Percentiles rank a stretch among this genome's conserved stretches.
phyloP scores from a whole-genome alignment of 2,797 vertebrate species.

The Melanotaenia trifasciata region DNA sequence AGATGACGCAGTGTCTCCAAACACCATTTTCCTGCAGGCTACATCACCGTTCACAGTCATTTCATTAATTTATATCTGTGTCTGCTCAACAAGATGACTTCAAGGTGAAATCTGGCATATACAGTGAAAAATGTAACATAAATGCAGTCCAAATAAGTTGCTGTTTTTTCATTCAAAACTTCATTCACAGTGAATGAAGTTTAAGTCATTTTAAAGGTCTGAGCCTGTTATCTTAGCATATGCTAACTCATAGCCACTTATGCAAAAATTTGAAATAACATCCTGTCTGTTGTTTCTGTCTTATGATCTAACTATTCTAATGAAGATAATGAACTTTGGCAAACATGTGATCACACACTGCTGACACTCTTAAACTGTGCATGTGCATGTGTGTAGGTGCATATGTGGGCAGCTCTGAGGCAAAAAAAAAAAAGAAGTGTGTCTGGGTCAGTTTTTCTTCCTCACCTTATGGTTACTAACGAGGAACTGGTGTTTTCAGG shows the following conservation, averaged over 20 bases:
- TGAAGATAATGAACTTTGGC: conserved; percentile 68
- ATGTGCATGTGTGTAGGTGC: conserved; percentile 2
- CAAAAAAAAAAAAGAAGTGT: conserved; percentile 7
- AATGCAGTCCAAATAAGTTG: not conserved
- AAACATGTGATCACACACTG: conserved; percentile 69
- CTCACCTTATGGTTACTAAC: conserved; percentile 53
- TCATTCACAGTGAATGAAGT: not conserved
- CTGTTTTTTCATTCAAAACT: not conserved
- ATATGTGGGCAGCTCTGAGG: not conserved
- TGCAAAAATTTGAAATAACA: conserved; percentile 14
- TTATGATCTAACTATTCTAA: conserved; percentile 22
- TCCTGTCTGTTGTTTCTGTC: conserved; percentile 2
- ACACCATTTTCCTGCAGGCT: not conserved
- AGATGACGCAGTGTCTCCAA: too few relatives aligned
- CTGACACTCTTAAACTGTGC: conserved; percentile 49
- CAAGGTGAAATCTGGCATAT: not conserved
- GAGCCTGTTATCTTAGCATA: not conserved
- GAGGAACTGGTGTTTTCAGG: conserved; percentile 67
- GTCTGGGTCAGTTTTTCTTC: conserved; percentile 27
- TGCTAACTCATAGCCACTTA: not conserved
- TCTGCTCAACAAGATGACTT: conserved; percentile 4
- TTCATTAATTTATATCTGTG: conserved; percentile 5
- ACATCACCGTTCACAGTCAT: not conserved
- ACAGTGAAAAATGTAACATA: not conserved
- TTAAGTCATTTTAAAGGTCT: not conserved